phyloP scores from a whole-genome alignment of 2,113 vertebrate genomes.

The Zosterops hypoxanthus region DNA sequence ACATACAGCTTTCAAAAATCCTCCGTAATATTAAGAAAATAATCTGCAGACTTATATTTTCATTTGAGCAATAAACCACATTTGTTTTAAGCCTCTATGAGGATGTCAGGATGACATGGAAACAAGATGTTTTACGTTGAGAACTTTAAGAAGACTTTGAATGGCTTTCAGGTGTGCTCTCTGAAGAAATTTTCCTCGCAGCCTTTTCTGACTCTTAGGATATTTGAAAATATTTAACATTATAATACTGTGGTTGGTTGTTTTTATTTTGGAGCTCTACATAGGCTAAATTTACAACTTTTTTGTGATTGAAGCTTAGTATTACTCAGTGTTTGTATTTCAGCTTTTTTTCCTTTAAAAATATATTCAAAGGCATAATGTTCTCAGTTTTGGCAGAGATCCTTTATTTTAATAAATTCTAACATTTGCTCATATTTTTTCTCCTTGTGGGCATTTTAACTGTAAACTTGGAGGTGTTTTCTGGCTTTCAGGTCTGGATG shows the following conservation, averaged over 20 bases:
- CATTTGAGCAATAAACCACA: background rate
- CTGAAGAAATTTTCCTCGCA: background rate
- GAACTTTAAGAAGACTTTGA: background rate
- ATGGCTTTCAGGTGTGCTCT: background rate
- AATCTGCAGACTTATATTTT: background rate
- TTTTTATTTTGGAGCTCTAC: background rate
- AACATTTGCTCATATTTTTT: background rate
- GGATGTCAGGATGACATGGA: background rate
- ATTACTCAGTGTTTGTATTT: background rate
- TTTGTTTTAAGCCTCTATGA: background rate
- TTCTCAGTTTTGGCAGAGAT: background rate
- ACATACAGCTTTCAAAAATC: background rate
- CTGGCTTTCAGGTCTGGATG: background rate
- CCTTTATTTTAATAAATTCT: background rate
- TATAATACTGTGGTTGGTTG: background rate
- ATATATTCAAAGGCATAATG: background rate
- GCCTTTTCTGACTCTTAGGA: background rate
- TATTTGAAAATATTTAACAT: background rate
- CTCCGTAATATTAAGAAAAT: background rate
- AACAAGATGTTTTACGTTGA: background rate
- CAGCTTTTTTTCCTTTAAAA: background rate
- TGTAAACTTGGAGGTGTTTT: background rate
- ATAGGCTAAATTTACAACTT: background rate
- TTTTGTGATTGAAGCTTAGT: background rate
- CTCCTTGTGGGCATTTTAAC: background rate